phyloP scores from a whole-genome alignment of 2,113 vertebrate genomes.

The Hydrolagus affinis region DNA sequence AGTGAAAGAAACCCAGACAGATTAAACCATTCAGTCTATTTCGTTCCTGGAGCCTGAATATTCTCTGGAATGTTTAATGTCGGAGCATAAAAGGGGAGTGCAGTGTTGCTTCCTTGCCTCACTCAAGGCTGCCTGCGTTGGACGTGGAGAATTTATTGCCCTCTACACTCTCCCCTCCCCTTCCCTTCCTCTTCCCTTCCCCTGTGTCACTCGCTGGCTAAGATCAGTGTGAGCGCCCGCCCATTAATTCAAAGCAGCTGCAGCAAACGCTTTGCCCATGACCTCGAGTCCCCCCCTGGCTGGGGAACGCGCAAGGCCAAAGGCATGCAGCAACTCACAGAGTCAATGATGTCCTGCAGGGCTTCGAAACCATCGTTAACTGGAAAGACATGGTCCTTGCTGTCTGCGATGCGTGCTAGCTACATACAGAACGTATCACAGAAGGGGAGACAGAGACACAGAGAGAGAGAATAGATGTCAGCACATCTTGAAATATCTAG shows the following conservation, averaged over 20 bases:
- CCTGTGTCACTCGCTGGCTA: neutral
- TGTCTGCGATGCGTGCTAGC: slow-evolving; percentile 96
- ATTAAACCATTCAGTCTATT: too few relatives aligned
- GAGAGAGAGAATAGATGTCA: neutral
- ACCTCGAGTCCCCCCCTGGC: too few relatives aligned
- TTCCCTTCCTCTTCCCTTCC: neutral
- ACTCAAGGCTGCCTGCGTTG: neutral
- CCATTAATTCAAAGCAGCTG: slow-evolving; percentile 1
- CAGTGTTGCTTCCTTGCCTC: neutral
- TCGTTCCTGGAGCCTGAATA: too few relatives aligned
- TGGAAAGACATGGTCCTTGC: slow-evolving; percentile 92
- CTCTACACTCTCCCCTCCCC: neutral
- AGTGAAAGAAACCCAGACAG: too few relatives aligned
- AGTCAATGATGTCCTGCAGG: slow-evolving; percentile 88
- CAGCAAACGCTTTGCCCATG: neutral
- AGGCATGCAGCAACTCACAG: slow-evolving; percentile 60
- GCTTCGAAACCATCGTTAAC: slow-evolving; percentile 95
- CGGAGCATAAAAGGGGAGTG: neutral
- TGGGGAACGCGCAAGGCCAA: too few relatives aligned
- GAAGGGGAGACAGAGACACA: too few relatives aligned
- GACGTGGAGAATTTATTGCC: neutral
- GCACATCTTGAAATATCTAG: too few relatives aligned
- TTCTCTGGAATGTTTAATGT: neutral
- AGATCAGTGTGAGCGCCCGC: neutral
- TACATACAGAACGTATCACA: slow-evolving; percentile 50